Conservation (phyloP, 2,797 vertebrate species). For the Hybognathus amarus region DNA sequence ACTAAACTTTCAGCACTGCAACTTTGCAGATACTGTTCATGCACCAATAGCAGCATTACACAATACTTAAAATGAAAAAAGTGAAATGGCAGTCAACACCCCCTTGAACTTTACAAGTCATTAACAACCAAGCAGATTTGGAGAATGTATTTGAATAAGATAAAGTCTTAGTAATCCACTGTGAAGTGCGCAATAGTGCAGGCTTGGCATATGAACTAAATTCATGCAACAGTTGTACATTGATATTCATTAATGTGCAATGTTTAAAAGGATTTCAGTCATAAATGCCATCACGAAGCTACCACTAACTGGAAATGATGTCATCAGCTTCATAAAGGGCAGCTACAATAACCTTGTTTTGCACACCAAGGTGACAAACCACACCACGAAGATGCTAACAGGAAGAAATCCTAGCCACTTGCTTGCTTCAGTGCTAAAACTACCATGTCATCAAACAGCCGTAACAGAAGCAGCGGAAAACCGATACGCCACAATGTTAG, state of each 20-base stretch:
- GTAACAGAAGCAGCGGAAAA: conserved; percentile 47
- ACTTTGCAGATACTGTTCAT: no score
- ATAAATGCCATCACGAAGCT: conserved; percentile 9
- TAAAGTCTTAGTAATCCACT: conserved; percentile 32
- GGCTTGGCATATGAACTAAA: background rate
- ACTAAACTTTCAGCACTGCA: no score
- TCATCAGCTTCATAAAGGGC: conserved; percentile 46
- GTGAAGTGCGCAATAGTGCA: background rate
- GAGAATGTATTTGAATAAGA: conserved; percentile 8
- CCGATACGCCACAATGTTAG: conserved; percentile 8
- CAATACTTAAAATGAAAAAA: no score
- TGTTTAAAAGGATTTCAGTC: background rate
- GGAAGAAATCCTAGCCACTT: conserved; percentile 51
- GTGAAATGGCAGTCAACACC: no score
- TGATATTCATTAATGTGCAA: background rate
- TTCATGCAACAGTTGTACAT: background rate
- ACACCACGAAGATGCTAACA: conserved; percentile 37
- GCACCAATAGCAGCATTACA: no score
- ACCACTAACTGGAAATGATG: conserved; percentile 53
- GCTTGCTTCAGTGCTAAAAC: conserved; percentile 52
- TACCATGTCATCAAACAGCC: conserved; percentile 58
- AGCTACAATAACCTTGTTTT: conserved; percentile 56
- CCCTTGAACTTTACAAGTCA: conserved; percentile 39
- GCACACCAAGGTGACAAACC: conserved; percentile 52
- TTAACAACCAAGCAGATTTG: conserved; percentile 25